phyloP scores from a whole-genome alignment of 2,888 invertebrate species.

The Epiblema foenella region DNA sequence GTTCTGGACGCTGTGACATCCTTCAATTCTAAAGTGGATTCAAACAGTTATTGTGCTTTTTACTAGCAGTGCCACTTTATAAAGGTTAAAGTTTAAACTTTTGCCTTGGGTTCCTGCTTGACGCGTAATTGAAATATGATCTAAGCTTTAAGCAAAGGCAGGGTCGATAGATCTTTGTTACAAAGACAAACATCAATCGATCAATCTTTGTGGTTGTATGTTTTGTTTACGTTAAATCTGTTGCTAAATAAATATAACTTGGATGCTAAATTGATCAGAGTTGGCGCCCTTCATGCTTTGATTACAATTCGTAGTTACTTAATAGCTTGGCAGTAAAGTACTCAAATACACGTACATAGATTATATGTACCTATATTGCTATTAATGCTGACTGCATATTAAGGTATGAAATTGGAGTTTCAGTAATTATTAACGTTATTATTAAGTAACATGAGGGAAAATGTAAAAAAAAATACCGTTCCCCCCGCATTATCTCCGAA shows the following conservation, averaged over 20 bases:
- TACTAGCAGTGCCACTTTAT: constrained; percentile 48
- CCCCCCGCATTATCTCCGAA: too few species aligned
- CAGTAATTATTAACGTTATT: too few species aligned
- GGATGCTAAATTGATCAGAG: neutral
- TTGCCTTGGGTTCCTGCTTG: constrained; percentile 21
- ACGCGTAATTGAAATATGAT: constrained; percentile 38
- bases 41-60: constrained; percentile 56
- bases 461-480: too few species aligned
- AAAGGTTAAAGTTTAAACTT: constrained; percentile 39
- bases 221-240: constrained; percentile 11
- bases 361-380: too few species aligned
- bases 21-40: constrained; percentile 61
- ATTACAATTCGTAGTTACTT: neutral
- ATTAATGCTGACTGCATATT: too few species aligned
- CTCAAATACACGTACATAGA: neutral
- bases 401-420: too few species aligned
- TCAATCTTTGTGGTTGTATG: constrained; percentile 19
- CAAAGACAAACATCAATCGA: constrained; percentile 28
- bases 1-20: constrained; percentile 53
- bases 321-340: neutral
- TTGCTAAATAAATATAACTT: constrained; percentile 10
- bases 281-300: neutral
- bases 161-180: constrained; percentile 27
- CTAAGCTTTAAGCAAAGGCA: constrained; percentile 8
- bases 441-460: too few species aligned